Base-by-base conservation (phyloP, 2,797 vertebrate species). In the Tokudaia muenninki region DNA sequence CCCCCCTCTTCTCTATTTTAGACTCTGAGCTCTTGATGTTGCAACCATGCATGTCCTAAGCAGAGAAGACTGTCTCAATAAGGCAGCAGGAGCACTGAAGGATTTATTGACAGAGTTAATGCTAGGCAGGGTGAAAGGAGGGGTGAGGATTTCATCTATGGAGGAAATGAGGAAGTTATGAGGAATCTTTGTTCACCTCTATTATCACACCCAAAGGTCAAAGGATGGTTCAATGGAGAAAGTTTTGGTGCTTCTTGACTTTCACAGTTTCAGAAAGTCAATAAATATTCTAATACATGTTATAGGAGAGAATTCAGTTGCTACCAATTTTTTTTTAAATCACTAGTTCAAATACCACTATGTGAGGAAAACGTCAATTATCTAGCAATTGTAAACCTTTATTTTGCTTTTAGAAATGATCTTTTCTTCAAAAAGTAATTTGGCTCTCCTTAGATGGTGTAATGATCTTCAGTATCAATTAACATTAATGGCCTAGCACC, bases 171-270 rank as follows among this genome's bases (percentile, higher is more conserved):
- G 50, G 63, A 87, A 87, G 21, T 3, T 47, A 74, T 72, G 93
- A 87, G 59, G 37, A 78, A 12, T 44, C 34, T 47, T 70, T 34
- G 22, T 21, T 94, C 5, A 82, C 34, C 47, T 83, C 63, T 87
- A 61, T 14, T 75, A 61, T 82, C 78, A 94, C 93, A 95, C 89
- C 29, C n/a, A 74, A 81, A 91, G 44, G 47, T 91, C 89, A 95
- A 96, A 94, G 55, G 67, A 82, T 47, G 21, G 47, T 72, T 96
- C 74, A 86, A 84, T 78, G 86, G 84, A 94, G 89, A 95, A 91
- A 55, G 74, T 44, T 92, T 95, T 0, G 2, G 55, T 82, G 72
- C 13, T 31, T 84, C 65, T 86, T 4, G 44, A 86, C 61, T 86
- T 13, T 67, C 12, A 34, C 19, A 67, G 61, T 63, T 65, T 75